Percentiles rank a stretch among this genome's conserved stretches.
Conservation (phyloP, 30 jellyfish, hydroid and myxozoan genomes). For the Phacellophora camtschatica region DNA sequence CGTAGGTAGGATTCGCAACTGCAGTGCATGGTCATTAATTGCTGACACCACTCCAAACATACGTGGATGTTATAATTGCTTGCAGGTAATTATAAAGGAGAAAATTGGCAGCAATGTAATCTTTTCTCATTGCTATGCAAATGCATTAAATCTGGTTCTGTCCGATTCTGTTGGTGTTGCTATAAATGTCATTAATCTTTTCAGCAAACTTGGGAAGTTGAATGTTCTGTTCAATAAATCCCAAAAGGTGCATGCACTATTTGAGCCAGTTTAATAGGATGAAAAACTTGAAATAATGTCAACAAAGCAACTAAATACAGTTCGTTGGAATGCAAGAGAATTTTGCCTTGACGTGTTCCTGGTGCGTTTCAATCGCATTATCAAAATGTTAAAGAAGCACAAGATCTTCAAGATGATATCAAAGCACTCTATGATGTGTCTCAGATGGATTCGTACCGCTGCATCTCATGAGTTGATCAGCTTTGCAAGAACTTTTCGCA, state of each 20-base stretch:
- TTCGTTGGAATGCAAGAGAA: slow-evolving; percentile 12
- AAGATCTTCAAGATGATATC: no score
- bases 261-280: background rate
- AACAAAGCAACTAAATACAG: background rate
- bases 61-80: background rate
- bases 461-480: no score
- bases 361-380: background rate
- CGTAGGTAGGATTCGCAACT: background rate
- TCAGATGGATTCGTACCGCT: no score
- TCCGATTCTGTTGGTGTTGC: background rate
- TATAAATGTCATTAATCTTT: background rate
- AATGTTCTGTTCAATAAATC: background rate
- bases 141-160: slow-evolving; percentile 12
- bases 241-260: background rate
- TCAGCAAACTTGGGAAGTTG: background rate
- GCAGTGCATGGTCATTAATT: background rate
- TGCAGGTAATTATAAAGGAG: slow-evolving; percentile 1
- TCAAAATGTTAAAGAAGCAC: slow-evolving; percentile 3
- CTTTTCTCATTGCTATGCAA: slow-evolving; percentile 14
- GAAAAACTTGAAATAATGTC: background rate
- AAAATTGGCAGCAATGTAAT: slow-evolving; percentile 6
- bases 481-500: no score
- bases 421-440: no score
- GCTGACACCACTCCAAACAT: slow-evolving; percentile 27
- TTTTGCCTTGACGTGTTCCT: background rate